Conservation (phyloP, 2,113 vertebrate genomes). For the Stomatorhinus ivindoensis region DNA sequence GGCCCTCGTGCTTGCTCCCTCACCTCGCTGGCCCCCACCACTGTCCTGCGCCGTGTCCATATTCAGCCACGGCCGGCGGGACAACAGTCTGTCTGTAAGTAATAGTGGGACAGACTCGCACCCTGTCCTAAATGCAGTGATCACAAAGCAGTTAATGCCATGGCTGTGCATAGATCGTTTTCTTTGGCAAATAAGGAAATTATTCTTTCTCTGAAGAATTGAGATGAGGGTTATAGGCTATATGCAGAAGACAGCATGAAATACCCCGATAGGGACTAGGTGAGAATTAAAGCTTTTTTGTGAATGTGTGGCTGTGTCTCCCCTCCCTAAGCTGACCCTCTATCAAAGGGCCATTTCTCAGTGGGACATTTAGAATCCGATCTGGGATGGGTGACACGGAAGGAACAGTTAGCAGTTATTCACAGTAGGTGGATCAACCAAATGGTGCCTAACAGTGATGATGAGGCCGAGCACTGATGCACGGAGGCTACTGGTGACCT, state of each 20-base stretch:
- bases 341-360: not conserved
- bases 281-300: not conserved
- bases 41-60: slow-evolving; percentile 70
- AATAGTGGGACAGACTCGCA: not conserved
- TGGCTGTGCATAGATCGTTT: not conserved
- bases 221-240: not conserved
- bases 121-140: not conserved
- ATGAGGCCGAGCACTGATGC: not conserved
- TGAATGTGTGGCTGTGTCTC: not conserved
- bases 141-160: not conserved
- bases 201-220: not conserved
- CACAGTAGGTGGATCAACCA: not conserved
- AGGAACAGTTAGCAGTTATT: not conserved
- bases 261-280: not conserved
- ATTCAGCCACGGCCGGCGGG: slow-evolving; percentile 64
- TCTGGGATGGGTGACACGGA: not conserved
- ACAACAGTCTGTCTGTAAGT: slow-evolving; percentile 66
- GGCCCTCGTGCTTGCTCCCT: slow-evolving; percentile 69
- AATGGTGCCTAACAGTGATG: not conserved
- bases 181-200: not conserved
- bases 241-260: not conserved
- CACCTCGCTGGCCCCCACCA: slow-evolving; percentile 69
- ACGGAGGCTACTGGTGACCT: not conserved
- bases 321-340: not conserved
- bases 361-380: not conserved